These are phyloP conservation scores for Semaprochilodus insignis DNA, from an alignment of 2,797 vertebrate species.

Conservation along the genomic window DNA sequence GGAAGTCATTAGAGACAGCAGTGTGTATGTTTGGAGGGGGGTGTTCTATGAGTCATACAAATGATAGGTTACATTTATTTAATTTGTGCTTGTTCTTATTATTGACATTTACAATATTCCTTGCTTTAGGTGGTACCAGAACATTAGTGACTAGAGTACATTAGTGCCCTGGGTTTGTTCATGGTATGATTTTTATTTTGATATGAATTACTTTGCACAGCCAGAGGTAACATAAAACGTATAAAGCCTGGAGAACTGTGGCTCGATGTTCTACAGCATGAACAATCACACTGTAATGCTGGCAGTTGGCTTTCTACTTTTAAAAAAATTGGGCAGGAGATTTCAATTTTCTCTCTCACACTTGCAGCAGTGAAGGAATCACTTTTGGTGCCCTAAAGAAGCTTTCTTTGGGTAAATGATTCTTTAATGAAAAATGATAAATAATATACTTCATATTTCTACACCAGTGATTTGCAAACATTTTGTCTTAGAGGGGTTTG, in stretches of 20 bases:
- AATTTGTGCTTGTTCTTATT: slow-evolving; percentile 37
- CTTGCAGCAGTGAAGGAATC: too few relatives aligned
- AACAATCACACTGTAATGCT: background rate
- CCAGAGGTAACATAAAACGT: background rate
- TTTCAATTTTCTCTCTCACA: too few relatives aligned
- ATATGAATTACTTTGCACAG: background rate
- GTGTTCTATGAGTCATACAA: slow-evolving; percentile 19
- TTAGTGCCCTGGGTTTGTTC: background rate
- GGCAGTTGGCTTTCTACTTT: background rate
- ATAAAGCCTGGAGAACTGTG: background rate
- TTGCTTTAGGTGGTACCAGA: slow-evolving; percentile 30
- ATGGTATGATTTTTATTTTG: background rate
- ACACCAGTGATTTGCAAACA: too few relatives aligned
- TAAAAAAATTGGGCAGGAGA: too few relatives aligned
- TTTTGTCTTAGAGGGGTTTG: too few relatives aligned
- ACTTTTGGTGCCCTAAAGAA: too few relatives aligned
- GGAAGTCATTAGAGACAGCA: slow-evolving; percentile 51
- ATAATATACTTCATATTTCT: too few relatives aligned
- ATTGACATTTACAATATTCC: slow-evolving; percentile 29
- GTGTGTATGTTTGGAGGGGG: slow-evolving; percentile 21
- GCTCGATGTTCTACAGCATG: background rate
- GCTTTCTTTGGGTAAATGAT: too few relatives aligned
- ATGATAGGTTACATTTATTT: slow-evolving; percentile 30
- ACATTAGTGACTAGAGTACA: background rate
- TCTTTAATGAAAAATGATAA: too few relatives aligned